Evolutionary conservation across 2,797 vertebrate genomes (phyloP), one percentile per base, ranked within the genome.

Genomic region (Rhinogobio ventralis): DNA sequence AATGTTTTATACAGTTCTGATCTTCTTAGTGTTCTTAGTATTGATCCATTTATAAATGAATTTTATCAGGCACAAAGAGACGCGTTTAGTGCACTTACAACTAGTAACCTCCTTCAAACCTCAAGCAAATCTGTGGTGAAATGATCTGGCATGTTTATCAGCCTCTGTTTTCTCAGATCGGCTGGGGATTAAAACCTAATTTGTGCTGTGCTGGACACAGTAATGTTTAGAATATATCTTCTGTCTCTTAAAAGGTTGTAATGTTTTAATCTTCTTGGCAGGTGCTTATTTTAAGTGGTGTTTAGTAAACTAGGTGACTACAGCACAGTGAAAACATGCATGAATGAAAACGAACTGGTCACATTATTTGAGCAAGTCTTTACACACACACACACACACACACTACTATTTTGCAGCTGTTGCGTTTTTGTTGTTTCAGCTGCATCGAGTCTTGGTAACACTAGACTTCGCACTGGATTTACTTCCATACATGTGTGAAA

Each of bases 401-500:
- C 69, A 79, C 62, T 39, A 42, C 9, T 69, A 7, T 7, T 20
- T 30, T 71, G 77, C 76, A 85, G 83, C 84, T 85, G 84, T 19
- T 55, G 42, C 1, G 7, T 36, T 45, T 71, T n/a, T 84, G 77
- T 81, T 81, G 62, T 84, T 84, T 69, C 86, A 84, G 82, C 86
- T 87, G 77, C 19, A 28, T 45, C 33, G 30, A 53, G 73, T 51
- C 28, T 23, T 30, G 73, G 76, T 33, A 79, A 76, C 53, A 25
- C 74, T 76, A 76, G 74, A 57, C 74, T 60, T 76, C 5, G 20
- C 30, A 10, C 13, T 2, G 19, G 55, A 76, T 76, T 57, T 36
- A 39, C 53, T 76, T 57, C 4, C 74, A 76, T 57, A 42, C 79
- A 72, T 51, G 51, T 62, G 71, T 81, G 78, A 51, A 60, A 66